These are phyloP conservation scores for Leucoma salicis DNA, from an alignment of 2,888 invertebrate species.

Conservation along the genomic window DNA sequence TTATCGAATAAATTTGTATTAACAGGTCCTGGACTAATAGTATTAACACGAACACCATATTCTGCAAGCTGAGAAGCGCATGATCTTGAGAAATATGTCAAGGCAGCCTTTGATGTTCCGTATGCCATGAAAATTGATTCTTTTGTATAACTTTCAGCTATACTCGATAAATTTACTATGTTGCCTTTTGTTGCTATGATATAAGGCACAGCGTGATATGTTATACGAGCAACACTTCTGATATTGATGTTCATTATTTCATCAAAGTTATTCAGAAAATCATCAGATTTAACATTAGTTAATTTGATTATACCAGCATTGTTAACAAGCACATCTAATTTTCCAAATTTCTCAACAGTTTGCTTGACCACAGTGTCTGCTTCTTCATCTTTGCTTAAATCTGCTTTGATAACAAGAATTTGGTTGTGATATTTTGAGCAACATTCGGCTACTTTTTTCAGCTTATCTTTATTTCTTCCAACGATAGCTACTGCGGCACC, in stretches of 20 bases:
- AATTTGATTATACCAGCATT: conserved; percentile 36
- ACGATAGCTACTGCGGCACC: conserved; percentile 38
- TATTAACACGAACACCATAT: conserved; percentile 84
- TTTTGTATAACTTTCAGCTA: conserved; percentile 4
- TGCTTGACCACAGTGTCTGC: conserved; percentile 25
- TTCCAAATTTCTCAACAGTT: conserved; percentile 35
- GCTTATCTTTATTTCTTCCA: conserved; percentile 36
- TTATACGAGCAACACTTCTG: conserved; percentile 30
- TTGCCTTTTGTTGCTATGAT: conserved; percentile 40
- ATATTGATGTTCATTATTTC: conserved; percentile 36
- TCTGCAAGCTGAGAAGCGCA: conserved; percentile 84
- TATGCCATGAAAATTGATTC: conserved; percentile 57
- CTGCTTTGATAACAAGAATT: conserved; percentile 35
- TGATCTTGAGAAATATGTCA: conserved; percentile 88
- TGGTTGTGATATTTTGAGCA: conserved; percentile 24
- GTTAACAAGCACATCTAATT: conserved; percentile 46
- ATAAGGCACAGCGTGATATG: conserved; percentile 32
- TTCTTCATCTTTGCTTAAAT: conserved; percentile 37
- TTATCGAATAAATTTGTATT: background rate
- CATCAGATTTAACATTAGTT: conserved; percentile 21
- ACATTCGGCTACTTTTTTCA: conserved; percentile 26
- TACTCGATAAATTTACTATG: conserved; percentile 42
- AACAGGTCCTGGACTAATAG: conserved; percentile 84
- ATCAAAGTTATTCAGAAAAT: conserved; percentile 30
- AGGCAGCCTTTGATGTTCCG: conserved; percentile 86